Evolutionary conservation across 2,888 invertebrate species (phyloP).

Genomic region (Eupithecia subumbrata): DNA sequence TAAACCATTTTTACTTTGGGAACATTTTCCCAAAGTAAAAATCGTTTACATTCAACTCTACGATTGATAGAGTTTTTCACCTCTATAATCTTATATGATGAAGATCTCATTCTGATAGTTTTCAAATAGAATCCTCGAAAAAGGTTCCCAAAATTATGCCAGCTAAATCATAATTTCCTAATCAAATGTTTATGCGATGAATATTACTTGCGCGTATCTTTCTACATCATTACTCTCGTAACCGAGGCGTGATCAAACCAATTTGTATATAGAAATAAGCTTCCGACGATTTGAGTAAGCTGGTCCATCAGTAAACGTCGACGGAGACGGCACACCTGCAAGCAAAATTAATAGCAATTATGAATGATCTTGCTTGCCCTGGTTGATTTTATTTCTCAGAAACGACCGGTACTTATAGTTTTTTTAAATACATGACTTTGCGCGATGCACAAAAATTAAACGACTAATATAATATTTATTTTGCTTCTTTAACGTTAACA

Average conservation of each 20-base stretch:
- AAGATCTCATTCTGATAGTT: neutral
- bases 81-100: neutral
- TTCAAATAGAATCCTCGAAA: neutral
- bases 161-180: neutral
- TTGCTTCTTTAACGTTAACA: neutral
- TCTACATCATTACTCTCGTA: neutral
- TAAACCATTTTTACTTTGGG: neutral
- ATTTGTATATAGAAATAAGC: constrained; percentile 5
- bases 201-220: neutral
- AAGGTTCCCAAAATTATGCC: neutral
- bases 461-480: neutral
- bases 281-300: constrained; percentile 16
- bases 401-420: neutral
- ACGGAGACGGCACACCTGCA: constrained; percentile 11
- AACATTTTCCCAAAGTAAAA: too few relatives aligned
- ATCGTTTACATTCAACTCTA: neutral
- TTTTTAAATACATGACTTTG: neutral
- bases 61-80: neutral
- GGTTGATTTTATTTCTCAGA: neutral
- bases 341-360: constrained; percentile 16
- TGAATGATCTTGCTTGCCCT: neutral
- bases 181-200: neutral
- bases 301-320: constrained; percentile 12
- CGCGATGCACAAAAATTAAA: neutral
- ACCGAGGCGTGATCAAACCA: neutral